Evolutionary conservation across 2,797 vertebrate species (phyloP), one percentile per base, ranked within the genome.

Genomic region (Artibeus lituratus): DNA sequence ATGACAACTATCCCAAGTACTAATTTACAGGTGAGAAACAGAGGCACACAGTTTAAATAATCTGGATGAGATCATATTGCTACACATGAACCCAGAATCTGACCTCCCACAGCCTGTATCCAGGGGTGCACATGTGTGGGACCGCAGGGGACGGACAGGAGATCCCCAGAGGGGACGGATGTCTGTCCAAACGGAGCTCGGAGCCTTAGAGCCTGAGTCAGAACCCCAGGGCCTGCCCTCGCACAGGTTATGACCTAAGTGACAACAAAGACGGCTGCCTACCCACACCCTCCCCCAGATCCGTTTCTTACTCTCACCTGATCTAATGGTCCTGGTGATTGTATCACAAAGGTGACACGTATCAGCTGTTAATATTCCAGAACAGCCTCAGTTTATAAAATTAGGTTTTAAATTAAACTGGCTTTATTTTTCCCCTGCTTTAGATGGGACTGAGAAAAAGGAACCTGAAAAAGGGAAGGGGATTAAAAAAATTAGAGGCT

Each of bases 401-500:
- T 80, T 74, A 78, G 2, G 70, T 6, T 5, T 67, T 81, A 80
- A 29, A 93, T 69, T 22, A n/a, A 74, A 91, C 6, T n/a, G 26
- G 42, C 12, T 73, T 94, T 88, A 47, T 78, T 88, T 62, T 16
- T 22, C 91, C 76, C 53, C 14, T 69, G 39, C 44, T 78, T 93
- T 85, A 93, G 65, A 49, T 29, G 59, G 22, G 24, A 42, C 0
- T 47, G 49, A 88, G 59, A 67, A 95, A 96, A 94, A 73, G 70
- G 91, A 84, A 90, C 9, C 29, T 62, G 32, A 83, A 84, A 92
- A 72, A 72, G 18, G 80, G 15, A 85, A 83, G 3, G 11, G 19
- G 14, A n/a, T 37, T 42, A 78, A 44, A 73, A 69, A 94, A 84
- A 87, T 22, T 15, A 51, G 51, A 26, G 37, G 29, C 51, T 87